These are phyloP conservation scores for Zalophus californianus DNA, from an alignment of 2,797 vertebrate genomes.

Conservation along the genomic window DNA sequence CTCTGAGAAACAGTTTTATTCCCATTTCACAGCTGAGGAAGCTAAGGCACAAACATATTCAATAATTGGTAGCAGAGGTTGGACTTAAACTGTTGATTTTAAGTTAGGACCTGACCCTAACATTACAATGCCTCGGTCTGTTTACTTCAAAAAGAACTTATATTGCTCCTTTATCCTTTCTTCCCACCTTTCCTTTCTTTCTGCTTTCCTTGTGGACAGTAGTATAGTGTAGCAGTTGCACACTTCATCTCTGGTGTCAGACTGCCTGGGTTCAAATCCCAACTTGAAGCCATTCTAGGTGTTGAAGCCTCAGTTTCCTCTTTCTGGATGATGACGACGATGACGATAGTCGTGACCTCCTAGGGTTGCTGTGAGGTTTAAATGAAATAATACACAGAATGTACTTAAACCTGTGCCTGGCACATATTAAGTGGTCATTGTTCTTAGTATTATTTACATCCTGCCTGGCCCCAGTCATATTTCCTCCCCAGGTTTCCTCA, in stretches of 20 bases:
- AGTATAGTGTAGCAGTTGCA: background rate
- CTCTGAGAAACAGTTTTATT: conserved; percentile 45
- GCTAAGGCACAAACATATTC: background rate
- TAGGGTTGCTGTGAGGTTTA: conserved; percentile 26
- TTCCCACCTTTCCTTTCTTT: background rate
- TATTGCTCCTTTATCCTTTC: background rate
- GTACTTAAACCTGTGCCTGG: conserved; percentile 35
- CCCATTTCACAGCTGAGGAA: conserved; percentile 13
- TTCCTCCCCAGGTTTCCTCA: conserved; percentile 2
- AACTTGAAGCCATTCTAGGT: conserved; percentile 20
- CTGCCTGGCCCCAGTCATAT: background rate
- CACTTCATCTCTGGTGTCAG: background rate
- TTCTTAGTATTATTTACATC: conserved; percentile 59
- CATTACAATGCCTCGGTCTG: background rate
- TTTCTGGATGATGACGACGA: background rate
- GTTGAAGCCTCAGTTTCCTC: conserved; percentile 5
- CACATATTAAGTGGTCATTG: conserved; percentile 45
- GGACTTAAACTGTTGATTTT: conserved; percentile 15
- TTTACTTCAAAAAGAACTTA: conserved; percentile 21
- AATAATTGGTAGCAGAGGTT: conserved; percentile 24
- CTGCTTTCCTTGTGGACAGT: background rate
- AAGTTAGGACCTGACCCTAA: background rate
- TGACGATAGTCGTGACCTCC: background rate
- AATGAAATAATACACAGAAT: conserved; percentile 30
- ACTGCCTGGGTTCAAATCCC: background rate